A percentile compares a stretch with the other conserved stretches of the same genome.
Conservation (phyloP, 2,113 vertebrate species). For the Murina feae region DNA sequence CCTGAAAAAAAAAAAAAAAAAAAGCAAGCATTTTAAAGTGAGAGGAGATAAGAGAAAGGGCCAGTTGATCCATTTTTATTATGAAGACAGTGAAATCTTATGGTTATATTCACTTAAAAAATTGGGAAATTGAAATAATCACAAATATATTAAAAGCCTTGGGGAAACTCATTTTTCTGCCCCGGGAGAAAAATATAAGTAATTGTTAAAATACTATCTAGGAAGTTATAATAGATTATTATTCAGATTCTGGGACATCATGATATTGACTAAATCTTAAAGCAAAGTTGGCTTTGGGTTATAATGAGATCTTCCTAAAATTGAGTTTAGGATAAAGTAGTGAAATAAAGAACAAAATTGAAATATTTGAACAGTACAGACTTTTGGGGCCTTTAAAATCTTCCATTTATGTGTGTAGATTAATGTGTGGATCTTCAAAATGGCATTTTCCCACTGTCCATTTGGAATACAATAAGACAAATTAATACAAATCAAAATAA, state of each 20-base stretch:
- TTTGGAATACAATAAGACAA: conserved; percentile 69
- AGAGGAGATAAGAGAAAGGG: conserved; percentile 96
- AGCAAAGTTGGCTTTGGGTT: background rate
- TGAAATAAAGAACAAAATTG: conserved; percentile 4
- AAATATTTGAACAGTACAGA: background rate
- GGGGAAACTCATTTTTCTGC: background rate
- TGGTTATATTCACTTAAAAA: background rate
- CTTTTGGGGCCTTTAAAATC: background rate
- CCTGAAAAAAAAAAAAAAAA: conserved; percentile 62
- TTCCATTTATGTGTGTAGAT: conserved; percentile 45
- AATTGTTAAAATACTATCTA: background rate
- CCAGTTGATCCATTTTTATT: background rate
- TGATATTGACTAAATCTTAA: background rate
- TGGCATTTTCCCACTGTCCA: conserved; percentile 69
- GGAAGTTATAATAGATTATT: background rate
- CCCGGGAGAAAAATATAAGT: background rate
- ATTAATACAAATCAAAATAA: conserved; percentile 75
- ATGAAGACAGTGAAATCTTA: conserved; percentile 1
- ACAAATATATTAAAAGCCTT: background rate
- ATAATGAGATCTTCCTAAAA: background rate
- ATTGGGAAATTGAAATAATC: background rate
- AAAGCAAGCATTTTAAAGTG: conserved; percentile 92
- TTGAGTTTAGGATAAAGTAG: background rate
- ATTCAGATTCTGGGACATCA: background rate
- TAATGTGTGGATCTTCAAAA: conserved; percentile 42